A percentile compares a stretch with the other conserved stretches of the same genome.
These are phyloP conservation scores for Callocephalon fimbriatum DNA, from an alignment of 2,113 vertebrate genomes.

Conservation along the genomic window DNA sequence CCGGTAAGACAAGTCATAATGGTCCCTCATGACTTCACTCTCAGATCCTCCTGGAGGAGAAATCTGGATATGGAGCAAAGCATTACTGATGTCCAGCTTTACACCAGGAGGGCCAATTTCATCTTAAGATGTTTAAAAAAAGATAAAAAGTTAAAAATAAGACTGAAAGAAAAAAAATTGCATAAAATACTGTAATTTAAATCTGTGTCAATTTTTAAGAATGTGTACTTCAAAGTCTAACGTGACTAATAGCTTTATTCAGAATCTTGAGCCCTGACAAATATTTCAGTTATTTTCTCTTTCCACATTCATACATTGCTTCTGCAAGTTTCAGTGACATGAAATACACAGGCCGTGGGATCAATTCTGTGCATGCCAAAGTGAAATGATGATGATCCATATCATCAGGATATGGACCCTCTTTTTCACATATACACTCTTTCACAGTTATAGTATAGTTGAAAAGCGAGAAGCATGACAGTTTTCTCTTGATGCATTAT, in stretches of 20 bases:
- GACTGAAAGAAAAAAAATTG: not conserved
- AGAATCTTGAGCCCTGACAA: not conserved
- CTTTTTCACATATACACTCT: not conserved
- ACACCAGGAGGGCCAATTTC: slow-evolving; percentile 54
- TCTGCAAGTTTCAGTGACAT: not conserved
- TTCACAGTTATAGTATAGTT: not conserved
- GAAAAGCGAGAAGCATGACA: not conserved
- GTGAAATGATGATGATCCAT: not conserved
- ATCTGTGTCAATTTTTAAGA: not conserved
- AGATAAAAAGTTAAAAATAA: not conserved
- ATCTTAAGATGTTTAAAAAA: slow-evolving; percentile 17
- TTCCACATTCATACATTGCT: not conserved
- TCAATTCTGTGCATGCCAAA: not conserved
- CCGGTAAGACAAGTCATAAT: slow-evolving; percentile 43
- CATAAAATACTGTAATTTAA: not conserved
- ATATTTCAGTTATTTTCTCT: not conserved
- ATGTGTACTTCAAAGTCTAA: rapidly evolving
- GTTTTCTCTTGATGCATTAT: not conserved
- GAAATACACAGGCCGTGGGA: not conserved
- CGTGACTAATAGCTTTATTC: not conserved
- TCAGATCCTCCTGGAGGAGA: not conserved
- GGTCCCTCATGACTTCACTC: not conserved
- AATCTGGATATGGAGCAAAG: slow-evolving; percentile 51
- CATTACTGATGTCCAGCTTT: not conserved
- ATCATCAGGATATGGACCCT: not conserved